A percentile compares a stretch with the other conserved stretches of the same genome.
Conservation (phyloP, 1,140 invertebrate species). For the Leucophenga varia region DNA sequence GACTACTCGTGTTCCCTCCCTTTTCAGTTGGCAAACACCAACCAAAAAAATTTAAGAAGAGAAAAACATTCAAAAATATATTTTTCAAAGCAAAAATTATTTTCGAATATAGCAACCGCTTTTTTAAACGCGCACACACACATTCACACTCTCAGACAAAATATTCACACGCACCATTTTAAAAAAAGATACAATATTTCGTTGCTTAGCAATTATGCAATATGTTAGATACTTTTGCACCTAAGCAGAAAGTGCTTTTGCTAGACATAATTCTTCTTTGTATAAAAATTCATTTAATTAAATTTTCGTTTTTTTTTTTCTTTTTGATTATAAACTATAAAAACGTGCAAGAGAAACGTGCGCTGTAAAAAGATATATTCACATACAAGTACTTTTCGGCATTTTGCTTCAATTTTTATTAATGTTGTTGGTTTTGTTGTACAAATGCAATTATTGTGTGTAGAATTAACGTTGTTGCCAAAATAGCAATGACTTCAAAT, state of each 20-base stretch:
- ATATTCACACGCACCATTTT: conserved; percentile 1
- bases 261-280: too few relatives aligned
- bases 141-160: conserved; percentile 5
- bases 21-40: conserved; percentile 16
- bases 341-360: too few relatives aligned
- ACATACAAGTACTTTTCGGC: conserved; percentile 47
- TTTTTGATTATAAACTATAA: too few relatives aligned
- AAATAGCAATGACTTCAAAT: conserved; percentile 3
- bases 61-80: too few relatives aligned
- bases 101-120: too few relatives aligned
- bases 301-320: too few relatives aligned
- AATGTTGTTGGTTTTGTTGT: too few relatives aligned
- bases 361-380: conserved; percentile 1
- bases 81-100: too few relatives aligned
- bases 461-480: conserved; percentile 29
- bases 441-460: too few relatives aligned
- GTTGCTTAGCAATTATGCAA: conserved; percentile 42
- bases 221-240: conserved; percentile 37
- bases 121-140: conserved; percentile 17
- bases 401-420: conserved; percentile 21
- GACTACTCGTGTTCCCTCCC: background rate
- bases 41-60: too few relatives aligned
- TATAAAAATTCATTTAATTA: too few relatives aligned
- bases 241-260: conserved; percentile 4
- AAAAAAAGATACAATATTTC: conserved; percentile 29